These are phyloP conservation scores for Rhopalosiphum maidis DNA, from an alignment of 1,140 invertebrate species.

Conservation along the genomic window DNA sequence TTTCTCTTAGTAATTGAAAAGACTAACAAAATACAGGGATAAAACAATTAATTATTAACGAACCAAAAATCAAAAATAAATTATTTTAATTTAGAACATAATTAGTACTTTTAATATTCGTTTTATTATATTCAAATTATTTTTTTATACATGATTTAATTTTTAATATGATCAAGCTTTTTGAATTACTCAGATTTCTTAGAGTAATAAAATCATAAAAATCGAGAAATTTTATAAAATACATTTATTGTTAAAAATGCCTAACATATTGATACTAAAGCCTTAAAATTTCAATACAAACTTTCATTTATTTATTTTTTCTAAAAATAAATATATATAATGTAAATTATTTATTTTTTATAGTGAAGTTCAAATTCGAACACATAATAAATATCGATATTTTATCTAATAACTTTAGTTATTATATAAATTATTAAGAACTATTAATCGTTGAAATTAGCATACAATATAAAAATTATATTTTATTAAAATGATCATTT, in stretches of 20 bases:
- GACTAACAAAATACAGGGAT: neutral
- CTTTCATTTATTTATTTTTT: neutral
- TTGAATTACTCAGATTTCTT: neutral
- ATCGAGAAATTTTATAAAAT: neutral
- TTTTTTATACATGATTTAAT: neutral
- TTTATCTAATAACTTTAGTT: neutral
- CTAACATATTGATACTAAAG: neutral
- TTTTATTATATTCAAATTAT: neutral
- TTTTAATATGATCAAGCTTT: neutral
- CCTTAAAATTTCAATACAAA: neutral
- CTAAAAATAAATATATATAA: neutral
- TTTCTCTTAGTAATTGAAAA: neutral
- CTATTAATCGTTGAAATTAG: too few species aligned
- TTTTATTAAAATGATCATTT: too few species aligned
- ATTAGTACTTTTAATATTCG: neutral
- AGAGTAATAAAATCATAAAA: neutral
- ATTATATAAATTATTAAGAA: neutral
- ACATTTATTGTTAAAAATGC: neutral
- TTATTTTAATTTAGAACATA: neutral
- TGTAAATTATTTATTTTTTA: neutral
- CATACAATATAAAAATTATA: too few species aligned
- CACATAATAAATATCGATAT: neutral
- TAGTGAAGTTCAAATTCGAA: neutral
- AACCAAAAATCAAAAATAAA: neutral
- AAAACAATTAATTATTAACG: too few species aligned